Evolutionary conservation across 2,113 vertebrate genomes (phyloP).

Genomic region (Mugil cephalus): DNA sequence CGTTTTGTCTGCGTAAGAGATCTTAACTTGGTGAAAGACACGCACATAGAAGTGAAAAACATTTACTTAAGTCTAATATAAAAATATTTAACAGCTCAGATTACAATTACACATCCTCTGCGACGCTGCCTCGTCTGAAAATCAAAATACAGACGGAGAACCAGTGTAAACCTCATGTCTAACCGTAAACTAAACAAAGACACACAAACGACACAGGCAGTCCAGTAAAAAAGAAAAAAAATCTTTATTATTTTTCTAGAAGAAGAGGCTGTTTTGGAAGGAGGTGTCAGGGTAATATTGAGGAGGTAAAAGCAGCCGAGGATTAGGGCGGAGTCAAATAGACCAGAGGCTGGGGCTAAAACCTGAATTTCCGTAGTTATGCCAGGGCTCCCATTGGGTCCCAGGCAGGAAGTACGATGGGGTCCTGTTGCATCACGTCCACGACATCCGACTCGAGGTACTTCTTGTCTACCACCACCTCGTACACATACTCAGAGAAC

Average conservation of each 20-base stretch:
- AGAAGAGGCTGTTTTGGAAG: slow-evolving; percentile 67
- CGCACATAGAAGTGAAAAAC: background rate
- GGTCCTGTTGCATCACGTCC: slow-evolving; percentile 92
- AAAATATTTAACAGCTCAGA: background rate
- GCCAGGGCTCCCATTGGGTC: slow-evolving; percentile 98
- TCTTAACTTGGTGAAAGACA: background rate
- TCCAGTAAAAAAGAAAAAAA: slow-evolving; percentile 79
- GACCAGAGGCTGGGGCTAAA: slow-evolving; percentile 62
- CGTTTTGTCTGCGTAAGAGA: background rate
- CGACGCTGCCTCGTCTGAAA: background rate
- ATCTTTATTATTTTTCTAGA: slow-evolving; percentile 79
- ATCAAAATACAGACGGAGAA: background rate
- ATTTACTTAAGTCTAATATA: background rate
- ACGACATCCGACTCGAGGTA: slow-evolving; percentile 87
- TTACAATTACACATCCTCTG: background rate
- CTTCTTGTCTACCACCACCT: slow-evolving; percentile 96
- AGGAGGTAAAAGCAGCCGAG: slow-evolving; percentile 73
- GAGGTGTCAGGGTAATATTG: slow-evolving; percentile 29
- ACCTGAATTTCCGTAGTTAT: slow-evolving; percentile 71
- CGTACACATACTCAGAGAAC: slow-evolving; percentile 97
- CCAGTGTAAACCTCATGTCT: background rate
- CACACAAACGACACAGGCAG: slow-evolving; percentile 46
- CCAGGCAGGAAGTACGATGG: slow-evolving; percentile 94
- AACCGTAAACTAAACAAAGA: slow-evolving; percentile 20
- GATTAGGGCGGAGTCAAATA: slow-evolving; percentile 68